A percentile compares a stretch with the other conserved stretches of the same genome.
Evolutionary conservation across 1,140 invertebrate species (phyloP).

Genomic region (Glomeris maerens): DNA sequence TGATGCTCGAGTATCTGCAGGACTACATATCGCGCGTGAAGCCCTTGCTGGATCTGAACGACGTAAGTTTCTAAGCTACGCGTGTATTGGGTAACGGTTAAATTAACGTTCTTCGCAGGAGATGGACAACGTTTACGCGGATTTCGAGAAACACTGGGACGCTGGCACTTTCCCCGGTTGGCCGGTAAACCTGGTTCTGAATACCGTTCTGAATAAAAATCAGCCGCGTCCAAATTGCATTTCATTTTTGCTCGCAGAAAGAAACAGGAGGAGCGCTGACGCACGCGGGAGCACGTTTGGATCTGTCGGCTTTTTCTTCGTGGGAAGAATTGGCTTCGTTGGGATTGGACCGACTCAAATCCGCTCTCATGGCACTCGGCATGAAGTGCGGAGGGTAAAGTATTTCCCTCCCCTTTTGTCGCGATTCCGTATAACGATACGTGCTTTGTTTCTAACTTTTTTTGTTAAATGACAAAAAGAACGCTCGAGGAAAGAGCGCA

Average conservation of each 20-base stretch:
- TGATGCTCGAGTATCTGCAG: slow-evolving; percentile 72
- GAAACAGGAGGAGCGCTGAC: slow-evolving; percentile 83
- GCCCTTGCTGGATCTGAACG: slow-evolving; percentile 73
- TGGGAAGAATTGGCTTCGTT: slow-evolving; percentile 93
- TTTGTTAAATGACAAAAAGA: too few relatives aligned
- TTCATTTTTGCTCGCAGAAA: slow-evolving; percentile 46
- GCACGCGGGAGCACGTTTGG: slow-evolving; percentile 86
- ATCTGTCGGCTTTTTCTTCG: slow-evolving; percentile 87
- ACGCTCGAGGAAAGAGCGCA: slow-evolving; percentile 93
- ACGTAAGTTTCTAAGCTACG: slow-evolving; percentile 21
- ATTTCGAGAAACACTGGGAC: slow-evolving; percentile 80
- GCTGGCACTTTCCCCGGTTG: slow-evolving; percentile 81
- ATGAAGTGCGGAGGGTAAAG: slow-evolving; percentile 89
- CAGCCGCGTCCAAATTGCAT: slow-evolving; percentile 9
- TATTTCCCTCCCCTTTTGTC: too few relatives aligned
- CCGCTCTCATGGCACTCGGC: slow-evolving; percentile 89
- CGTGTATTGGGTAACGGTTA: not conserved
- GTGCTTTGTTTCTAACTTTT: too few relatives aligned
- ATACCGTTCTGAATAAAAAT: not conserved
- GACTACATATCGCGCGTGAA: slow-evolving; percentile 74
- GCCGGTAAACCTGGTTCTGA: slow-evolving; percentile 52
- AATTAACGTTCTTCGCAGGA: slow-evolving; percentile 33
- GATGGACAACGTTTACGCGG: slow-evolving; percentile 56
- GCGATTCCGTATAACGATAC: too few relatives aligned
- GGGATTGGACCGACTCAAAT: slow-evolving; percentile 92